Evolutionary conservation across 92 coral and sea anemone species (phyloP).

Genomic region (Porites evermanni): DNA sequence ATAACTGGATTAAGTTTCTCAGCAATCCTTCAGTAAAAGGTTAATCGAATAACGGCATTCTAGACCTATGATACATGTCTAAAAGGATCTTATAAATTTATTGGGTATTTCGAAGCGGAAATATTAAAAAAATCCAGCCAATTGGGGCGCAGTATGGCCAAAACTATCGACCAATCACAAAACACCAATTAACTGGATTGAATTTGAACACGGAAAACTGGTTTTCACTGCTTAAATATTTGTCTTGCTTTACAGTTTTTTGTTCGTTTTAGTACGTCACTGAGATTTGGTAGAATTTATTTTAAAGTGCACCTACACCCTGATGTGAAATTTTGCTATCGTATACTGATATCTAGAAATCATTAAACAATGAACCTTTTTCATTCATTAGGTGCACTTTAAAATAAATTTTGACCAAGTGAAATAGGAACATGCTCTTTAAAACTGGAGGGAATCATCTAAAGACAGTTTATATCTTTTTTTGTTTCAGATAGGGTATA

Average conservation of each 20-base stretch:
- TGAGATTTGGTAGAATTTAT: constrained; percentile 57
- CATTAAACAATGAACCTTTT: constrained; percentile 53
- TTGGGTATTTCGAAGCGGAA: not conserved
- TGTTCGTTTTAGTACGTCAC: constrained; percentile 61
- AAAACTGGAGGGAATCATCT: constrained; percentile 55
- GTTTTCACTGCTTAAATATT: constrained; percentile 45
- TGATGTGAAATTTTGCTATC: constrained; percentile 49
- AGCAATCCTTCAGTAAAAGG: too few species aligned
- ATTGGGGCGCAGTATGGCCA: not conserved
- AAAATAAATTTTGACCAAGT: constrained; percentile 62
- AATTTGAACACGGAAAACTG: constrained; percentile 42
- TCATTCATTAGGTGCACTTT: constrained; percentile 63
- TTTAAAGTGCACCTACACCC: constrained; percentile 66
- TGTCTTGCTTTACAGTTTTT: constrained; percentile 57
- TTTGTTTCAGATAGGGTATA: constrained; percentile 60
- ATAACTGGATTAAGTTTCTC: too few species aligned
- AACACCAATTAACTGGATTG: too few species aligned
- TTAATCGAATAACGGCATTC: not conserved
- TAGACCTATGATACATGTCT: not conserved
- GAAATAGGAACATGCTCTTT: constrained; percentile 65
- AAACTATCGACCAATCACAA: too few species aligned
- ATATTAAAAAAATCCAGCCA: not conserved
- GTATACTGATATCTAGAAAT: constrained; percentile 62
- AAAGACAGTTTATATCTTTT: constrained; percentile 52
- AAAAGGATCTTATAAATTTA: too few species aligned